phyloP scores from a whole-genome alignment of 2,888 invertebrate genomes.

The Epistrophe grossulariae region DNA sequence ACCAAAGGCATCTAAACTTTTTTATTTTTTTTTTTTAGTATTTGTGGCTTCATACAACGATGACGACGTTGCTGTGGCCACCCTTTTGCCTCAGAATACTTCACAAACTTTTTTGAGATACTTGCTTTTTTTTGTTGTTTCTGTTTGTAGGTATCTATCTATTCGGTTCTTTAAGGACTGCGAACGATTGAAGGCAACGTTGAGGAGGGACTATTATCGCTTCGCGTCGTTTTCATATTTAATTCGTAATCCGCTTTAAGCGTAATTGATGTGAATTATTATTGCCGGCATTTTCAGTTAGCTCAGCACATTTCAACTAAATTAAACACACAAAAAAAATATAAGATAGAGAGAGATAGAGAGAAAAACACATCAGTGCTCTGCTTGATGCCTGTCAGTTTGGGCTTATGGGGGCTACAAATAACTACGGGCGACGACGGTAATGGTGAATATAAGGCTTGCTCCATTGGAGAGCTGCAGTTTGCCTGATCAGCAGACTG shows the following conservation, averaged over 20 bases:
- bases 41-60: background rate
- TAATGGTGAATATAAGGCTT: background rate
- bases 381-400: conserved; percentile 59
- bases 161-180: conserved; percentile 2
- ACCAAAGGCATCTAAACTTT: conserved; percentile 37
- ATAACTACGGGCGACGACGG: background rate
- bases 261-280: conserved; percentile 76
- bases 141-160: background rate
- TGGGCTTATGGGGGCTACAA: conserved; percentile 8
- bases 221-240: conserved; percentile 69
- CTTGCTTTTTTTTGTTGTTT: too few species aligned
- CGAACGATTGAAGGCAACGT: background rate
- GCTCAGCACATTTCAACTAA: conserved; percentile 62
- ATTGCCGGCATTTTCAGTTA: conserved; percentile 71
- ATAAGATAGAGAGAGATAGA: background rate
- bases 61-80: background rate
- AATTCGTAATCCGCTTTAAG: conserved; percentile 75
- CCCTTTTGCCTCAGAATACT: background rate
- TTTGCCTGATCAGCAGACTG: conserved; percentile 73
- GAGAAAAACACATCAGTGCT: background rate
- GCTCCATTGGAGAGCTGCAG: conserved; percentile 45
- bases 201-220: conserved; percentile 65
- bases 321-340: conserved; percentile 39
- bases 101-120: conserved; percentile 25
- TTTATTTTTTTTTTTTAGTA: background rate